Evolutionary conservation across 2,113 vertebrate genomes (phyloP).

Genomic region (Taxidea taxus): DNA sequence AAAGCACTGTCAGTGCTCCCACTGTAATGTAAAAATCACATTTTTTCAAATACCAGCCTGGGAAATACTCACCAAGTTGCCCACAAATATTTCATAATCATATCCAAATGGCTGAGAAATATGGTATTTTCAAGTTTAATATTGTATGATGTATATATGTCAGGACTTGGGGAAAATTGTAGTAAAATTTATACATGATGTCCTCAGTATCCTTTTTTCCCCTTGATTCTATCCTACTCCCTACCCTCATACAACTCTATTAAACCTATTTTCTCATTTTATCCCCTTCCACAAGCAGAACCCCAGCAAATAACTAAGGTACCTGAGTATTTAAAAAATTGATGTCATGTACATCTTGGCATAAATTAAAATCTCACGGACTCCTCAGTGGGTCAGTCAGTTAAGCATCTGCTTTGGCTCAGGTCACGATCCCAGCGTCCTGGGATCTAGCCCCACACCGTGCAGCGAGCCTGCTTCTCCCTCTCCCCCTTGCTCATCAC

Average conservation of each 20-base stretch:
- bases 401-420: neutral
- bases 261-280: neutral
- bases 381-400: neutral
- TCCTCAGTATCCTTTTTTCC: neutral
- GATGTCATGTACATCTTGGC: neutral
- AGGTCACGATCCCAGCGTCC: too few relatives aligned
- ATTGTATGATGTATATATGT: neutral
- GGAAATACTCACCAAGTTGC: neutral
- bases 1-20: neutral
- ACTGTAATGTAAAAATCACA: neutral
- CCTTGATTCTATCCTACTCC: neutral
- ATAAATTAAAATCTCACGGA: neutral
- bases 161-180: neutral
- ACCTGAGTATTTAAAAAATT: neutral
- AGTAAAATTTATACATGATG: neutral
- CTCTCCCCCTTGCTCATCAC: too few relatives aligned
- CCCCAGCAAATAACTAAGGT: neutral
- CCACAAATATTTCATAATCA: neutral
- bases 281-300: neutral
- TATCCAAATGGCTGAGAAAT: neutral
- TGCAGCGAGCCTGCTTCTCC: too few relatives aligned
- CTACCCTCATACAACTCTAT: neutral
- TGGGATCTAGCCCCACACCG: too few relatives aligned
- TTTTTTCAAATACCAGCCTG: neutral
- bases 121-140: neutral